These are phyloP conservation scores for Amphipoea lucens DNA, from an alignment of 2,888 invertebrate species.

Conservation along the genomic window DNA sequence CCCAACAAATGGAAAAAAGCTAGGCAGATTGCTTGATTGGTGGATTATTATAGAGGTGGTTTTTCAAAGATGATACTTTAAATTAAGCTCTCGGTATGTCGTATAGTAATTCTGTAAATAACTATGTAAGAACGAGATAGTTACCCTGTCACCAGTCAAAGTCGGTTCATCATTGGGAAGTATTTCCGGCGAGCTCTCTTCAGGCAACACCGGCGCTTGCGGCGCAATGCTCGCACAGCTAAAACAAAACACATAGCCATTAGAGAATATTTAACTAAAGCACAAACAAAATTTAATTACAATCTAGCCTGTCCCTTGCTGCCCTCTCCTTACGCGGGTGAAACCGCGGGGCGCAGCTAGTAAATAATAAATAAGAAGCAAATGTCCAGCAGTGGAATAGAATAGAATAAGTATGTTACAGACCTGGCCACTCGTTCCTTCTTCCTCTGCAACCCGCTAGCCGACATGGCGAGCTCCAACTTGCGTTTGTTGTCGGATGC, in stretches of 20 bases:
- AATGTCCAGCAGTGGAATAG: neutral
- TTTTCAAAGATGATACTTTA: neutral
- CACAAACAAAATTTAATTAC: neutral
- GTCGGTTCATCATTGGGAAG: conserved; percentile 71
- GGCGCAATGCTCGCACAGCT: conserved; percentile 82
- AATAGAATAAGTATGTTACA: conserved; percentile 1
- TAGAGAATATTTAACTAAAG: neutral
- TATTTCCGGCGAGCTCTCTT: conserved; percentile 76
- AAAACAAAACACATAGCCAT: conserved; percentile 27
- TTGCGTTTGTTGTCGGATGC: conserved; percentile 93
- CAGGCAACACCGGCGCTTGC: conserved; percentile 75
- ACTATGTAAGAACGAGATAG: neutral
- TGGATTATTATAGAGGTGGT: neutral
- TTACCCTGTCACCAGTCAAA: conserved; percentile 67
- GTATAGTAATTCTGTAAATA: neutral
- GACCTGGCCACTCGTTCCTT: conserved; percentile 90
- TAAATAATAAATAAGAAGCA: too few species aligned
- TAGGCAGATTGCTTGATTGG: neutral
- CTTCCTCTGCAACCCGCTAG: conserved; percentile 91
- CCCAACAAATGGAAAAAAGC: neutral
- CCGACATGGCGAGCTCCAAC: conserved; percentile 93
- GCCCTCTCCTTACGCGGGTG: too few species aligned
- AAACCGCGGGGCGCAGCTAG: too few species aligned
- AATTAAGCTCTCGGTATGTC: neutral
- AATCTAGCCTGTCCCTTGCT: too few species aligned